Conservation (phyloP, 2,113 vertebrate species). For the Rhynchomys soricoides region DNA sequence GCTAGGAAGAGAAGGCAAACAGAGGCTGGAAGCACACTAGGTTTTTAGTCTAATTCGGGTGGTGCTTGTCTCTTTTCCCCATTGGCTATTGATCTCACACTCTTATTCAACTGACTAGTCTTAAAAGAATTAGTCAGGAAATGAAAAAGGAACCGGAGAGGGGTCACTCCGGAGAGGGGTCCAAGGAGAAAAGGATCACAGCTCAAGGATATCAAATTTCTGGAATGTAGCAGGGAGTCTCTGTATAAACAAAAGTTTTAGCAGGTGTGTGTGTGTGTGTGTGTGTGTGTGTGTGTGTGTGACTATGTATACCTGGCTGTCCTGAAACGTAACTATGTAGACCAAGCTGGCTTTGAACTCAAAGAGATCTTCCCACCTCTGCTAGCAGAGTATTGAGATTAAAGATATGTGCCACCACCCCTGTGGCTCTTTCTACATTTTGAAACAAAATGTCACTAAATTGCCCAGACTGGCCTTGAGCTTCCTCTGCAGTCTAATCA, state of each 20-base stretch:
- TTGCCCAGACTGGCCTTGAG: background rate
- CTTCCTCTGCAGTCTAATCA: background rate
- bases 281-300: background rate
- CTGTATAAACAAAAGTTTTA: background rate
- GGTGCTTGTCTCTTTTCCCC: background rate
- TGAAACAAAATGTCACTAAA: background rate
- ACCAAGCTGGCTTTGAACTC: background rate
- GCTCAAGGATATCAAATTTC: background rate
- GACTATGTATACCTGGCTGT: background rate
- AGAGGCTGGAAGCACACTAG: background rate
- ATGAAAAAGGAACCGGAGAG: background rate
- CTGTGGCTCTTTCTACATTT: background rate
- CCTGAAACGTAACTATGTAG: background rate
- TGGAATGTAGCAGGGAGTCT: background rate
- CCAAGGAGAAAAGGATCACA: background rate
- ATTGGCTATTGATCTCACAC: background rate
- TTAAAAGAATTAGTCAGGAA: background rate
- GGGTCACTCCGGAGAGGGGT: background rate
- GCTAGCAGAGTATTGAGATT: background rate
- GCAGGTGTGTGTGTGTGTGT: background rate
- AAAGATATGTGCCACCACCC: background rate
- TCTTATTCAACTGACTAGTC: background rate
- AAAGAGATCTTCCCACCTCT: background rate
- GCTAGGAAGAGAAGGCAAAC: background rate
- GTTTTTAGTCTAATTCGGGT: background rate